Percentiles rank a stretch among this genome's conserved stretches.
phyloP scores from a whole-genome alignment of 2,797 vertebrate species.

The Thaleichthys pacificus region DNA sequence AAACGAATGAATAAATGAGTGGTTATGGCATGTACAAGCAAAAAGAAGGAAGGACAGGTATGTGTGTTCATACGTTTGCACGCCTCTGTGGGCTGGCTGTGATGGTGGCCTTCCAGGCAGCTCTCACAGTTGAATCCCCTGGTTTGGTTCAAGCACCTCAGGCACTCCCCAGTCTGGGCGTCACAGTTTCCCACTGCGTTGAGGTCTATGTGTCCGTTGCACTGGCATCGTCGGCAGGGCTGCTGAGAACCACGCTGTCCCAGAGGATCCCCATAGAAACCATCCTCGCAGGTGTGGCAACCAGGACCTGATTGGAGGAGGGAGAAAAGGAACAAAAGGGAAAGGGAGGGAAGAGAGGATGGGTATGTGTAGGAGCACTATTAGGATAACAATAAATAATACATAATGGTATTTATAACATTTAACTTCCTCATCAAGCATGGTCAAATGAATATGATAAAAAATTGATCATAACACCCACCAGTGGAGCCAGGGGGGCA shows the following conservation, averaged over 20 bases:
- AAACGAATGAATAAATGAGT: neutral
- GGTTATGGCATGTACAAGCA: neutral
- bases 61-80: conserved; percentile 78
- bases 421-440: neutral
- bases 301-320: conserved; percentile 69
- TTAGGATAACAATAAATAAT: neutral
- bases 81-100: conserved; percentile 56
- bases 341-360: neutral
- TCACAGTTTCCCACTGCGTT: conserved; percentile 78
- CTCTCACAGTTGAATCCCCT: conserved; percentile 72
- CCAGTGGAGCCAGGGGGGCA: conserved; percentile 84
- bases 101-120: conserved; percentile 78
- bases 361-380: neutral
- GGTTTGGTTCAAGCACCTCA: conserved; percentile 78
- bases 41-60: neutral
- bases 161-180: conserved; percentile 76
- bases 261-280: conserved; percentile 83
- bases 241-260: conserved; percentile 59
- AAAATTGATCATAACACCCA: conserved; percentile 50
- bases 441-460: neutral
- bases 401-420: neutral
- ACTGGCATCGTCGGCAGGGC: conserved; percentile 80
- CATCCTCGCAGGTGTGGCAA: conserved; percentile 84
- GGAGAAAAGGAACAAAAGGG: conserved; percentile 2
- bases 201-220: conserved; percentile 78